Conservation (phyloP, 23 tunicate species). For the Trididemnum clinides region DNA sequence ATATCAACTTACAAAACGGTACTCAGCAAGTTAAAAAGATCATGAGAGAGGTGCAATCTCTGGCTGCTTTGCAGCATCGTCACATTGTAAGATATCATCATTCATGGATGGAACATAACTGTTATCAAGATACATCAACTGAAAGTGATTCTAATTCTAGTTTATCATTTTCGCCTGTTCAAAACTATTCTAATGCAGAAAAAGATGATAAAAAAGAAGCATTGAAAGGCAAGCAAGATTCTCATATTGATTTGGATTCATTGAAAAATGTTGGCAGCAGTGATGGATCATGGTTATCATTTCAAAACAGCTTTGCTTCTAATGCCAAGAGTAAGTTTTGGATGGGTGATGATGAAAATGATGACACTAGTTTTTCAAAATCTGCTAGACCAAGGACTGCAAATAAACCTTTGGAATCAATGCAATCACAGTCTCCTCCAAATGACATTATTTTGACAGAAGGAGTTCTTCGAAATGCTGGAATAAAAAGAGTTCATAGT, state of each 20-base stretch:
- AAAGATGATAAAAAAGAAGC: background rate
- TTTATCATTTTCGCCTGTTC: background rate
- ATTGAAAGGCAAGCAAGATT: background rate
- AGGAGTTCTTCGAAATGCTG: constrained; percentile 38
- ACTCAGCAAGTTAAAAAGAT: constrained; percentile 28
- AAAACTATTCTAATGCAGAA: background rate
- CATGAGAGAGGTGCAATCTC: constrained; percentile 72
- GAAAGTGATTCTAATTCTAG: background rate
- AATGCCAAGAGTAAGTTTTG: constrained; percentile 41
- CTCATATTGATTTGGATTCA: no score
- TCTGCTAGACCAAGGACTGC: background rate
- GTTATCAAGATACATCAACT: background rate
- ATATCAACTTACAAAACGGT: background rate
- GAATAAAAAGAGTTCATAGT: constrained; percentile 59
- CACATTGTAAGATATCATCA: constrained; percentile 71
- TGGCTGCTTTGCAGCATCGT: constrained; percentile 63
- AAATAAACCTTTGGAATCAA: background rate
- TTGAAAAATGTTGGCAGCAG: no score
- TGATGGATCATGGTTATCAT: no score
- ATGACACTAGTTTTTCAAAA: constrained; percentile 1
- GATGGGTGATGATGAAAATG: background rate
- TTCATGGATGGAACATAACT: constrained; percentile 84
- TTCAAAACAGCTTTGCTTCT: no score
- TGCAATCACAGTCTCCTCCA: background rate
- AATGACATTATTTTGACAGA: constrained; percentile 59